These are phyloP conservation scores for Serrognathus titanus DNA, from an alignment of 2,888 invertebrate species.

Conservation along the genomic window DNA sequence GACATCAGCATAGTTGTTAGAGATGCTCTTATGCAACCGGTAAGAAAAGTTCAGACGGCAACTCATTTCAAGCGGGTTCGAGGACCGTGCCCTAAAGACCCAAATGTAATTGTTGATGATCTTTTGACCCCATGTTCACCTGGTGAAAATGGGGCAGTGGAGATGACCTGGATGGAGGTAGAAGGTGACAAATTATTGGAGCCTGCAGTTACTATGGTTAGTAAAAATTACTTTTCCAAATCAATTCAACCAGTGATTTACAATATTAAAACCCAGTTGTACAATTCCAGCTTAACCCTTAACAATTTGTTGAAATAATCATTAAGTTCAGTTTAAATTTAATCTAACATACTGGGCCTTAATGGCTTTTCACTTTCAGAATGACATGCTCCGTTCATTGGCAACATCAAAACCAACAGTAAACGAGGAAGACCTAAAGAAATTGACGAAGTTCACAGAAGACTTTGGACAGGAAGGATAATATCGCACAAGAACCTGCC, in stretches of 20 bases:
- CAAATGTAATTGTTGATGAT: conserved; percentile 78
- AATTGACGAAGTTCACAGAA: conserved; percentile 90
- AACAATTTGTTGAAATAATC: too few species aligned
- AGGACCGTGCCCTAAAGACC: conserved; percentile 84
- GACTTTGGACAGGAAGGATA: conserved; percentile 97
- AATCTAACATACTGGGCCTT: too few species aligned
- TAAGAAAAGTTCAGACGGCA: conserved; percentile 96
- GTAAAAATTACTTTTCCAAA: conserved; percentile 21
- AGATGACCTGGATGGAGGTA: conserved; percentile 98
- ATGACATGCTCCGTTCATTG: conserved; percentile 89
- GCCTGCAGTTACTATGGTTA: conserved; percentile 92
- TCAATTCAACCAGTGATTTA: too few species aligned
- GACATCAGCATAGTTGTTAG: conserved; percentile 97
- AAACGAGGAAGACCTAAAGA: conserved; percentile 91
- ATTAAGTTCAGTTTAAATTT: too few species aligned
- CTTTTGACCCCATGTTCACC: conserved; percentile 95
- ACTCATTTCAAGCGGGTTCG: conserved; percentile 89
- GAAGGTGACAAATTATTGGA: conserved; percentile 93
- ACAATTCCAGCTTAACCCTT: too few species aligned
- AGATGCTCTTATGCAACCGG: conserved; percentile 98
- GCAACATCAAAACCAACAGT: conserved; percentile 96
- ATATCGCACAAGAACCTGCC: not conserved
- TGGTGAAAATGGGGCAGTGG: conserved; percentile 87
- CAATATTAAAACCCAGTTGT: too few species aligned
- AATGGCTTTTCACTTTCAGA: conserved; percentile 49